These are phyloP conservation scores for Zosterops lateralis DNA, from an alignment of 2,113 vertebrate genomes.

Conservation along the genomic window DNA sequence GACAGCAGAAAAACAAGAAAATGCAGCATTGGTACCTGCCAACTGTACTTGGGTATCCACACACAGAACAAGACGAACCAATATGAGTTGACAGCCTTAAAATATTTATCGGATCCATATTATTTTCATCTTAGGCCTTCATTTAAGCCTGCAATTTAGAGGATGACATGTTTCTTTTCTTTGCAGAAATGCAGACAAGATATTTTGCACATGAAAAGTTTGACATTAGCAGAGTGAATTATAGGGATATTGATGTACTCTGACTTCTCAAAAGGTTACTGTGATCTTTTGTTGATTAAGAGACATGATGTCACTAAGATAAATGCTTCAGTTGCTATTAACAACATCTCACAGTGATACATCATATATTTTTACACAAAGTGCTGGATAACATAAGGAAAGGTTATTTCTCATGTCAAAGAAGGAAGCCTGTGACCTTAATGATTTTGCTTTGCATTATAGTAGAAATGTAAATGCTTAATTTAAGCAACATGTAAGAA, in stretches of 20 bases:
- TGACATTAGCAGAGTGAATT: neutral
- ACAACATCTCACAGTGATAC: neutral
- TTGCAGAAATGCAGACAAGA: neutral
- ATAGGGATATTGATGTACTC: neutral
- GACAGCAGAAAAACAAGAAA: neutral
- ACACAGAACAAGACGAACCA: neutral
- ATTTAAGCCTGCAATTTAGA: neutral
- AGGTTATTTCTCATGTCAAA: neutral
- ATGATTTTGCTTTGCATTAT: neutral
- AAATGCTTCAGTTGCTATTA: neutral
- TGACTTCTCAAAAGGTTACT: conserved; percentile 29
- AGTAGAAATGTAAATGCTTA: neutral
- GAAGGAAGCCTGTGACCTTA: neutral
- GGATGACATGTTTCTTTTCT: neutral
- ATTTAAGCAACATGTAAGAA: neutral
- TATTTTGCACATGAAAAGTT: neutral
- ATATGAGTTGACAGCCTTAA: neutral
- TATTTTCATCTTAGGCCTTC: neutral
- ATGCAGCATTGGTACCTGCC: neutral
- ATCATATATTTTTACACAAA: neutral
- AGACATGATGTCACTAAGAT: neutral
- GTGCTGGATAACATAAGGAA: neutral
- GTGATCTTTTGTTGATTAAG: conserved; percentile 1
- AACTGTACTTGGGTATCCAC: neutral
- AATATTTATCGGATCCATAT: neutral